Evolutionary conservation across 2,888 invertebrate genomes (phyloP).

Genomic region (Gymnosoma rotundatum): DNA sequence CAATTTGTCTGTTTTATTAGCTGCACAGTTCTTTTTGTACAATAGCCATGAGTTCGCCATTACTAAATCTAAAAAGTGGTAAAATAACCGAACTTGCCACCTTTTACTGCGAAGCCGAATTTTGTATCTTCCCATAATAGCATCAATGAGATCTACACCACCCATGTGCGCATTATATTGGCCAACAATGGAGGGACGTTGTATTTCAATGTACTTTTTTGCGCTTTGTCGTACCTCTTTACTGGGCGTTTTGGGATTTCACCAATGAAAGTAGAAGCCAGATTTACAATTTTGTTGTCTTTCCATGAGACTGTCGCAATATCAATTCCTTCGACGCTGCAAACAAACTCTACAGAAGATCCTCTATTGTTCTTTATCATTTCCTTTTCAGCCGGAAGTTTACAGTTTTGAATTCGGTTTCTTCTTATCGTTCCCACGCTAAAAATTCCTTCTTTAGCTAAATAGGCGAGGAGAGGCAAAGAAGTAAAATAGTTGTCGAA

Average conservation of each 20-base stretch:
- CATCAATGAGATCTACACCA: slow-evolving; percentile 60
- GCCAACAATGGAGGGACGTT: slow-evolving; percentile 37
- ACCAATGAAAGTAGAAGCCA: slow-evolving; percentile 76
- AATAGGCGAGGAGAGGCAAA: slow-evolving; percentile 71
- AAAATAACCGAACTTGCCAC: too few relatives aligned
- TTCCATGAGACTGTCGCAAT: slow-evolving; percentile 73
- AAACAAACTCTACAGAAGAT: slow-evolving; percentile 69
- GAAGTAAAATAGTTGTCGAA: slow-evolving; percentile 71
- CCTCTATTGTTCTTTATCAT: slow-evolving; percentile 68
- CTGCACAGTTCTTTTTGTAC: too few relatives aligned
- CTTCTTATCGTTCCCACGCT: slow-evolving; percentile 73
- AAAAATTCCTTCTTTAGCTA: slow-evolving; percentile 74
- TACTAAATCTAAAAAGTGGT: too few relatives aligned
- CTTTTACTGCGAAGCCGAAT: too few relatives aligned
- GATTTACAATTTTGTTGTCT: slow-evolving; percentile 77
- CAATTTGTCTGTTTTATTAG: too few relatives aligned
- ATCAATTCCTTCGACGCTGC: slow-evolving; percentile 71
- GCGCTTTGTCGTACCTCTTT: neutral
- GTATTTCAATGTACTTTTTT: slow-evolving; percentile 23
- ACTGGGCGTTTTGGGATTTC: slow-evolving; percentile 68
- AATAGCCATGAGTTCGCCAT: too few relatives aligned
- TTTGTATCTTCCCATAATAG: neutral
- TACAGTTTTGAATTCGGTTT: slow-evolving; percentile 75
- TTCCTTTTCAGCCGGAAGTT: slow-evolving; percentile 72
- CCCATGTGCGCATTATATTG: slow-evolving; percentile 50